Percentiles rank a stretch among this genome's conserved stretches.
Conservation (phyloP, 2,888 invertebrate species). For the Chymomyza amoena region DNA sequence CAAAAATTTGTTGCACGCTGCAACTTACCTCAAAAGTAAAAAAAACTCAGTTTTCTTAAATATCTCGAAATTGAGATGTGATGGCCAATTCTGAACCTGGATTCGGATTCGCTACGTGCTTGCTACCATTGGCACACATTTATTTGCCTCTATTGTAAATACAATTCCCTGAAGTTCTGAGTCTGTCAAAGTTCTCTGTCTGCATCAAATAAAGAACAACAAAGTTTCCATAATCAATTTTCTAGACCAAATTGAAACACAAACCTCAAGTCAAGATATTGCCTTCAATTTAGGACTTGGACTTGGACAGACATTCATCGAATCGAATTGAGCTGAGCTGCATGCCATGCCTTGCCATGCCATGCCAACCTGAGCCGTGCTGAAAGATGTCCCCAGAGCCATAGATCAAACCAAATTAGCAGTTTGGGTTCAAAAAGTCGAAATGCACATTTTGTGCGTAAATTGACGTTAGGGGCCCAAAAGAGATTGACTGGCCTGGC, state of each 20-base stretch:
- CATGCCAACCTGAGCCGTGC: conserved; percentile 24
- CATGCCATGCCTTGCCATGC: background rate
- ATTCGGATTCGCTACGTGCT: too few species aligned
- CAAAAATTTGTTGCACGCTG: too few species aligned
- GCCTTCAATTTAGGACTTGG: background rate
- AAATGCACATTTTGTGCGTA: conserved; percentile 42
- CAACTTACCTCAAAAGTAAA: too few species aligned
- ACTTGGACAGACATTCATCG: background rate
- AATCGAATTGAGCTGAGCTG: background rate
- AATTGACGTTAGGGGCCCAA: conserved; percentile 27
- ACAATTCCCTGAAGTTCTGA: too few species aligned
- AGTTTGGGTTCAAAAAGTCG: conserved; percentile 46
- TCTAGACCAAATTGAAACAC: background rate
- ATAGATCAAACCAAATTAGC: conserved; percentile 67
- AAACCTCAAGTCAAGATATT: background rate
- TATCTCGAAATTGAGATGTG: too few species aligned
- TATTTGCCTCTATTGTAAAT: too few species aligned
- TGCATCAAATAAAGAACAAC: too few species aligned
- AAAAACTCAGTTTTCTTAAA: too few species aligned
- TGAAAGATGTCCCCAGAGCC: conserved; percentile 65
- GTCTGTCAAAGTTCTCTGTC: too few species aligned
- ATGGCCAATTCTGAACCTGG: too few species aligned
- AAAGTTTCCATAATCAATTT: background rate
- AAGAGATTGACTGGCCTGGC: conserved; percentile 42
- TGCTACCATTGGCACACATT: too few species aligned